phyloP scores from a whole-genome alignment of 2,113 vertebrate species.

The Actenoides hombroni region DNA sequence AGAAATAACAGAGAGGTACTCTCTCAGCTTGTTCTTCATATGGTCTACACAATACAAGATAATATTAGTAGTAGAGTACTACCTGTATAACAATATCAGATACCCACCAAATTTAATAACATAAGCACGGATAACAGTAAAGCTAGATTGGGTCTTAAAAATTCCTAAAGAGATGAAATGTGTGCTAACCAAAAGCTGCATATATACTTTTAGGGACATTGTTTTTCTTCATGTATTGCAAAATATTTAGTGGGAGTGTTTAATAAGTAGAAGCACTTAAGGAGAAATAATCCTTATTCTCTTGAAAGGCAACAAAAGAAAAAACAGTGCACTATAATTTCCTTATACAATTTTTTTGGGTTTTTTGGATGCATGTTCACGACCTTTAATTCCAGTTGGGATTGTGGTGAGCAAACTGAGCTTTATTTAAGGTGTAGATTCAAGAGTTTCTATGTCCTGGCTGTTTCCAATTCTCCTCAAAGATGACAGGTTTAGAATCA shows the following conservation, averaged over 20 bases:
- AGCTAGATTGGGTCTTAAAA: background rate
- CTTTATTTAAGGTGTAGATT: background rate
- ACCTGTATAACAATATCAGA: background rate
- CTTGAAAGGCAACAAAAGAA: background rate
- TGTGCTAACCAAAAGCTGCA: background rate
- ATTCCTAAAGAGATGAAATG: background rate
- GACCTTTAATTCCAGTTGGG: background rate
- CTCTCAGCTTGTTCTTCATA: background rate
- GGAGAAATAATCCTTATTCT: background rate
- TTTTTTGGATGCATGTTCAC: background rate
- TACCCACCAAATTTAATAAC: background rate
- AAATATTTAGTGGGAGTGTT: background rate
- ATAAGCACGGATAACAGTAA: background rate
- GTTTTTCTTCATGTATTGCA: background rate
- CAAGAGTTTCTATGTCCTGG: background rate
- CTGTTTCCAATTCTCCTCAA: background rate
- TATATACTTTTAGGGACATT: background rate
- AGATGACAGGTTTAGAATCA: background rate
- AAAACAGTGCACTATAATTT: background rate
- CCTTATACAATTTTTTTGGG: background rate
- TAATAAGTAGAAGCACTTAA: background rate
- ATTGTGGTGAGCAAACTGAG: background rate
- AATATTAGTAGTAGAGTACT: background rate
- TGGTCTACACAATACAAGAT: background rate
- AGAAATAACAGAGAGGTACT: background rate